Base-by-base conservation (phyloP, 2,113 vertebrate genomes). In the Melospiza melodia region DNA sequence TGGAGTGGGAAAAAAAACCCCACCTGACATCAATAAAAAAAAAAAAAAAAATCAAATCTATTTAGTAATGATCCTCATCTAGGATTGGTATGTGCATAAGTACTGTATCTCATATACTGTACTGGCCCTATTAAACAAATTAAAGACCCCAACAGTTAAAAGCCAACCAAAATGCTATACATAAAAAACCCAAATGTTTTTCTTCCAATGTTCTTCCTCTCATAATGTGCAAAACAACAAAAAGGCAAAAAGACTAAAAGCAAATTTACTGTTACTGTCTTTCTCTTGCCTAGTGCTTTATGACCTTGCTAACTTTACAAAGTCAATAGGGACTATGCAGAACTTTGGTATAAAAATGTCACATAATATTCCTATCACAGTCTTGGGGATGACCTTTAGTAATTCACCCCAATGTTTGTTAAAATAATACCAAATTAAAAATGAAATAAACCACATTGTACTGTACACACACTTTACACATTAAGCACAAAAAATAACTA, bases 171-270 rank as follows among this genome's bases (percentile, higher is more conserved):
- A 97, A 95, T 27, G 82, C 87, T 94, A 91, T 84, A 96, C 80
- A 91, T 49, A 94, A 95, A 94, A 91, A 96, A 96, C 91, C 96
- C 95, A 89, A 96, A 97, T 39, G 46, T 92, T 96, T 93, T 97
- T 96, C 94, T 96, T 89, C 93, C 98, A 98, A 98, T 97, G 94
- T 92, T 98, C 96, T 96, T 96, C 97, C 97, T 98, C 97, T 98
- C 97, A 97, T 97, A 98, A 98, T 99, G 99, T 99, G 99, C 99
- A 99, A 99, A 99, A 97, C 93, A 97, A 99, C 98, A 98, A 98
- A 98, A 99, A 98, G 98, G 98, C 97, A 98, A 98, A 99, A 97
- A 97, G 97, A 98, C 96, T 93, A 97, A 98, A 98, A 97, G 94
- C 97, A 98, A 98, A 98, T 97, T 97, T 97, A 97, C 90, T 74